Conservation (phyloP, 1,140 invertebrate genomes). For the Trichomalopsis sarcophagae region DNA sequence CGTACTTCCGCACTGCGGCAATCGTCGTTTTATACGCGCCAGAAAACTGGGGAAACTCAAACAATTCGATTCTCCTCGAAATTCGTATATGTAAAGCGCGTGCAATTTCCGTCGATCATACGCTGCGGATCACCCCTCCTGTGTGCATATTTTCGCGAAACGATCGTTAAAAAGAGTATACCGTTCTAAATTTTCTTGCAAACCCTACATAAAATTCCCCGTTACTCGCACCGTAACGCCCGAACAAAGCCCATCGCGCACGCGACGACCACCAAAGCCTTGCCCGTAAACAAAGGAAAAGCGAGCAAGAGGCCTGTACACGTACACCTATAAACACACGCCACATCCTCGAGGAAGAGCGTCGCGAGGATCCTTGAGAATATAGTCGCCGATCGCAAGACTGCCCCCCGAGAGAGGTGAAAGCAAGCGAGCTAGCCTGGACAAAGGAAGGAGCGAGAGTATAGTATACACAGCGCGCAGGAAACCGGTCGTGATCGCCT, state of each 20-base stretch:
- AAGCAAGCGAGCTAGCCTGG: not conserved
- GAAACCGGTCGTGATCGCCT: conserved; percentile 31
- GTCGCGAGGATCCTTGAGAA: not conserved
- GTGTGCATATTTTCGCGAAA: not conserved
- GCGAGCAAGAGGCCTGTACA: not conserved
- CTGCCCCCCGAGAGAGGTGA: not conserved
- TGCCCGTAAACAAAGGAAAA: not conserved
- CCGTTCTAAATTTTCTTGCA: not conserved
- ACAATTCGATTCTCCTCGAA: too few relatives aligned
- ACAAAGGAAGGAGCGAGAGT: conserved; percentile 16
- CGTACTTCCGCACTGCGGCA: not conserved
- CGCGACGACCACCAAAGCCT: not conserved
- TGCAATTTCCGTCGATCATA: too few relatives aligned
- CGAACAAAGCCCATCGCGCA: not conserved
- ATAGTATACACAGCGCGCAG: not conserved
- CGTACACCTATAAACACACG: not conserved
- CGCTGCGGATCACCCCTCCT: too few relatives aligned
- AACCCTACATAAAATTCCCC: not conserved
- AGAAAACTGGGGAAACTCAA: too few relatives aligned
- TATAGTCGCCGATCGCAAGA: not conserved
- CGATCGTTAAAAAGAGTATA: not conserved
- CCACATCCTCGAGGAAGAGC: not conserved
- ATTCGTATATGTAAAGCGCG: too few relatives aligned
- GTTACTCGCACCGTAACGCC: not conserved
- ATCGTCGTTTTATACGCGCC: not conserved